phyloP scores from a whole-genome alignment of 2,888 invertebrate species.

The Polydrusus cervinus region DNA sequence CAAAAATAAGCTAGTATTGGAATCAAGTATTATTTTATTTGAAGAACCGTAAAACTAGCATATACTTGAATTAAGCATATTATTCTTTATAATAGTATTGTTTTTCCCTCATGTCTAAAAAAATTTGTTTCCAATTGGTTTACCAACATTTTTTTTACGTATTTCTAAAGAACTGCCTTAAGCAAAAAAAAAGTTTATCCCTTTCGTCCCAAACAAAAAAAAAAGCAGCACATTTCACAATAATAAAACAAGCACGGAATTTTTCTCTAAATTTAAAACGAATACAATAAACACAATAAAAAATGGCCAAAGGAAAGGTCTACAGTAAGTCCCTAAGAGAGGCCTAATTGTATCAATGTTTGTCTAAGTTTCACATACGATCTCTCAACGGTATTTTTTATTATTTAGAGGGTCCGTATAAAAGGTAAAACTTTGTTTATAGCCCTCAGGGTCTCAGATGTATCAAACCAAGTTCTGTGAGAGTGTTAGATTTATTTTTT shows the following conservation, averaged over 20 bases:
- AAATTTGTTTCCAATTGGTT: too few species aligned
- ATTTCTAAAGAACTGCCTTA: not conserved
- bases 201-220: not conserved
- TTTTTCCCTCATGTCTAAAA: too few species aligned
- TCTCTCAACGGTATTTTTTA: slow-evolving; percentile 23
- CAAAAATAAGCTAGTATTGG: too few species aligned
- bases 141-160: too few species aligned
- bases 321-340: slow-evolving; percentile 6
- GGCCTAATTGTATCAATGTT: slow-evolving; percentile 26
- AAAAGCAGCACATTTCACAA: not conserved
- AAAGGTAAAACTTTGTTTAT: slow-evolving; percentile 25
- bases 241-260: slow-evolving; percentile 2
- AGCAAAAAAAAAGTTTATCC: not conserved
- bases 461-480: slow-evolving; percentile 1
- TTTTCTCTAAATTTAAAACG: not conserved
- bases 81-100: too few species aligned
- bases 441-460: slow-evolving; percentile 14
- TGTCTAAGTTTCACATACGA: slow-evolving; percentile 18
- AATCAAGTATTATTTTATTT: too few species aligned
- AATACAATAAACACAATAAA: slow-evolving; percentile 18
- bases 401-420: slow-evolving; percentile 21
- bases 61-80: too few species aligned
- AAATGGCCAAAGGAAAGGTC: slow-evolving; percentile 19
- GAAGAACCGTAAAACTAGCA: too few species aligned
- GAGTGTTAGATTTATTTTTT: not conserved